Evolutionary conservation across 2,888 invertebrate species (phyloP).

Genomic region (Steinernema scapterisci): DNA sequence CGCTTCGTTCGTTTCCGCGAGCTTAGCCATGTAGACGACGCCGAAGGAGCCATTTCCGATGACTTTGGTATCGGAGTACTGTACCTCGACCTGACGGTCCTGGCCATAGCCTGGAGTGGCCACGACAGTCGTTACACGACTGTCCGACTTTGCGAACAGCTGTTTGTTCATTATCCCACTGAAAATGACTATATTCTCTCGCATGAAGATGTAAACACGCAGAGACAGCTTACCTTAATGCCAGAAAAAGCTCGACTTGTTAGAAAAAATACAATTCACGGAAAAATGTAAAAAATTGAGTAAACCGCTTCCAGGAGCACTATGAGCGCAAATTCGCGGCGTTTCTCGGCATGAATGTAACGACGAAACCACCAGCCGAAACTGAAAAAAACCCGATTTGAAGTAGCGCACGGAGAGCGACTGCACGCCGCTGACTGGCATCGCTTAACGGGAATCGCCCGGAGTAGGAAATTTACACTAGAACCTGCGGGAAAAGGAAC

Average conservation of each 20-base stretch:
- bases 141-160: neutral
- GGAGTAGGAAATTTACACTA: no score
- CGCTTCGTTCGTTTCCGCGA: slow-evolving; percentile 84
- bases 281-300: neutral
- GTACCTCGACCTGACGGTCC: slow-evolving; percentile 76
- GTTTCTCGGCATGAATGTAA: slow-evolving; percentile 7
- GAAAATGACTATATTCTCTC: no score
- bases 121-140: slow-evolving; percentile 19
- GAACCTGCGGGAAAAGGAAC: neutral
- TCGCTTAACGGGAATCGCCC: no score
- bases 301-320: slow-evolving; percentile 1
- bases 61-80: slow-evolving; percentile 98
- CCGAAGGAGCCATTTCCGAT: slow-evolving; percentile 99
- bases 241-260: neutral
- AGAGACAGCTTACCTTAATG: neutral
- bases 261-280: neutral
- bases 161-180: slow-evolving; percentile 11
- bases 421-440: no score
- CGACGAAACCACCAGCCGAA: neutral
- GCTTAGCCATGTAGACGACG: slow-evolving; percentile 91
- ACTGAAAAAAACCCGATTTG: neutral
- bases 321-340: neutral
- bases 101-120: slow-evolving; percentile 19
- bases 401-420: no score
- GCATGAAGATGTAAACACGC: no score